Conservation (phyloP, 2,888 invertebrate species). For the Hipparchia sbordonii region DNA sequence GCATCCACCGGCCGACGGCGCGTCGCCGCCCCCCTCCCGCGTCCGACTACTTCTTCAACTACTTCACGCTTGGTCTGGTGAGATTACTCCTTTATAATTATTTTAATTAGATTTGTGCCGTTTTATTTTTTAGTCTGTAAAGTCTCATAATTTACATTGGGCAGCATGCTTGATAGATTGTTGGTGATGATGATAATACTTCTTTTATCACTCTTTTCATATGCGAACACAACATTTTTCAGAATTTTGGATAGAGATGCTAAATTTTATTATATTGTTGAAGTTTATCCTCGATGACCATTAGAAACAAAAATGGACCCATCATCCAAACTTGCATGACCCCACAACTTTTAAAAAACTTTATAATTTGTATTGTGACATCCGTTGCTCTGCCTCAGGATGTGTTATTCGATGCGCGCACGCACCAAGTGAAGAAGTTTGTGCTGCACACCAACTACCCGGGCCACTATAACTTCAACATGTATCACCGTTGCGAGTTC, state of each 20-base stretch:
- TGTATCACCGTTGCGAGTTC: constrained; percentile 98
- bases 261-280: background rate
- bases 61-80: constrained; percentile 97
- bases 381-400: constrained; percentile 85
- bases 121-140: no score
- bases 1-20: constrained; percentile 95
- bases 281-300: background rate
- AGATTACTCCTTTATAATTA: constrained; percentile 57
- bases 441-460: constrained; percentile 99
- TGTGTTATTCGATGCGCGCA: constrained; percentile 97
- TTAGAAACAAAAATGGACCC: background rate
- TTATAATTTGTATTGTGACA: background rate
- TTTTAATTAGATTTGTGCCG: background rate
- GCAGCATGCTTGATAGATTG: no score
- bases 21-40: constrained; percentile 89
- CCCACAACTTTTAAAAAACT: background rate
- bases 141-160: no score
- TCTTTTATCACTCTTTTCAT: no score
- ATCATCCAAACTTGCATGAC: background rate
- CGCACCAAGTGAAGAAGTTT: constrained; percentile 97
- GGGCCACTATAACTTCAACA: constrained; percentile 99
- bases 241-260: no score
- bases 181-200: no score
- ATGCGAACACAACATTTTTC: no score
- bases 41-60: constrained; percentile 99